Conservation (phyloP, 2,797 vertebrate genomes). For the Parambassis ranga region DNA sequence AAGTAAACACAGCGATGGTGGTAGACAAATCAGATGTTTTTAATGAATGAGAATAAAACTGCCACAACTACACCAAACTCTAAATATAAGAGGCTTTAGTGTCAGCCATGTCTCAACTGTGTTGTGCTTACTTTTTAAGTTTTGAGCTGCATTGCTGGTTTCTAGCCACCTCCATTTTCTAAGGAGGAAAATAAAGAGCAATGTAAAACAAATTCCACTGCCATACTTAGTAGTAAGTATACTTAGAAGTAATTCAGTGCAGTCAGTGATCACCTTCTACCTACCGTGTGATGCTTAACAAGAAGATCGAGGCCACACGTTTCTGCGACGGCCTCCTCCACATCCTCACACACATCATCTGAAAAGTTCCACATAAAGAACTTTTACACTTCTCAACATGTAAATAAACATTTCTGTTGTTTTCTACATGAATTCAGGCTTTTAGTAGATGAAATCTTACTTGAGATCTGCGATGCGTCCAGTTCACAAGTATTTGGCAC, state of each 20-base stretch:
- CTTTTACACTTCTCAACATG: background rate
- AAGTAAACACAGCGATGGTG: background rate
- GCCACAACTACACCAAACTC: background rate
- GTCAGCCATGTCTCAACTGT: too few relatives aligned
- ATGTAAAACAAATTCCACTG: too few relatives aligned
- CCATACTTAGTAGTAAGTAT: too few relatives aligned
- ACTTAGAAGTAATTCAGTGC: too few relatives aligned
- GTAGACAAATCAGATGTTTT: background rate
- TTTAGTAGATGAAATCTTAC: slow-evolving; percentile 41
- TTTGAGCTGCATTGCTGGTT: background rate
- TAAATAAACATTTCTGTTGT: too few relatives aligned
- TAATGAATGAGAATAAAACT: too few relatives aligned
- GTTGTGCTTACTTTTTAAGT: slow-evolving; percentile 36
- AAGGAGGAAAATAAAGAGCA: background rate
- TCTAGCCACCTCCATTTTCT: slow-evolving; percentile 2
- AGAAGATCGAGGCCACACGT: slow-evolving; percentile 83
- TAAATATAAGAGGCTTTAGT: too few relatives aligned
- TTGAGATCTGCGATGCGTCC: slow-evolving; percentile 68
- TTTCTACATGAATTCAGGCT: too few relatives aligned
- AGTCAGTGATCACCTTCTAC: background rate
- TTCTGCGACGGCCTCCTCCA: slow-evolving; percentile 81
- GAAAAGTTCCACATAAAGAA: too few relatives aligned
- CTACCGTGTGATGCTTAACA: slow-evolving; percentile 59
- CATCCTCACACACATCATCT: slow-evolving; percentile 65
- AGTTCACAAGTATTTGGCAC: slow-evolving; percentile 90